Base-by-base conservation (phyloP, 1,140 invertebrate species). In the Aradophagus sp. region DNA sequence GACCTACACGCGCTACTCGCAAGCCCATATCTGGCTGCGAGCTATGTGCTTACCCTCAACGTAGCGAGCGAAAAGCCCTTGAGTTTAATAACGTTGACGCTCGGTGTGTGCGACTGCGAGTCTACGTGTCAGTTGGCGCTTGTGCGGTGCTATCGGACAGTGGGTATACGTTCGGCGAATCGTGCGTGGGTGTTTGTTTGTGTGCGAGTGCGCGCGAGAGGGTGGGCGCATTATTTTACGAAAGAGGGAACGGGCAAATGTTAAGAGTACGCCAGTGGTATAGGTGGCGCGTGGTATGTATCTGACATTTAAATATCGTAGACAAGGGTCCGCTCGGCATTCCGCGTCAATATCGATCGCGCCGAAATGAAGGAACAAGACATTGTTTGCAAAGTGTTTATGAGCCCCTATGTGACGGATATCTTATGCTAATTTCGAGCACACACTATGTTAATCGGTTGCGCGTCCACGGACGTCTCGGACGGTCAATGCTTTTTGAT, bases 231-330 rank as follows among this genome's bases (percentile, higher is more conserved):
- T 34, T 47, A 53, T 68, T 65, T 56, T 66, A 45, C 47, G 23
- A 58, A 50, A 58, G 65, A 45, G n/a, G n/a, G 58, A 62, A 31
- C 42, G 44, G 34, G 56, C 77, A 80, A 81, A 82, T 82, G 80
- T 79, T 81, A 74, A 73, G 52, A 59, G 66, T 72, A 76, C 56
- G 59, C 66, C 44, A n/a, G n/a, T 72, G 42, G 44, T 15, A 47
- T 68, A 76, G 70, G 76, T 78, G 74, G 77, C 47, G 73, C 70
- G 80, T 77, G 80, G 78, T 81, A 79, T 82, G 79, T 74, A 76
- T 65, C 77, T 83, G 84, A 84, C 83, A 84, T 85, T 84, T 84
- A 84, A 85, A 84, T 84, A 84, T 81, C 80, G 78, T 74, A 71
- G 74, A 72, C 69, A 62, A 73, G 73, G 72, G 71, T 69, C 50